Base-by-base conservation (phyloP, 2,797 vertebrate species). In the Petrocephalus schoutedeni region DNA sequence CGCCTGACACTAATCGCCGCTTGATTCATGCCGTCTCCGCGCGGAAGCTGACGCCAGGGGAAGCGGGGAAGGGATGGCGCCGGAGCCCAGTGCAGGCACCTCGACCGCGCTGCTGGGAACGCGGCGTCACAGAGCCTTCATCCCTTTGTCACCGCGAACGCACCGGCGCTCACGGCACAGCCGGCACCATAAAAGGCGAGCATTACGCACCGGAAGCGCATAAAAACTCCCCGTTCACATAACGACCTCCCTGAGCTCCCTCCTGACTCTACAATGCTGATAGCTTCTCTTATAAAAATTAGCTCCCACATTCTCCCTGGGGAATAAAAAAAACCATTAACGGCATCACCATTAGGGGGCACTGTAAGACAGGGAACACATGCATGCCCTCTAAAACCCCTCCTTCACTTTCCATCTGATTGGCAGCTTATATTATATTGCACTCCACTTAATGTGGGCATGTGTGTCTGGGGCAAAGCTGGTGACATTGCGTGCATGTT, bases 281-380 rank as follows among this genome's bases (percentile, higher is more conserved):
- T n/a, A 64, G 85, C 58, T 86, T 23, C 32, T 64, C 85, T 21
- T 32, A 86, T 64, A 49, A 64, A 86, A 64, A 86, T 53, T 53
- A 85, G 85, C 36, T 64, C 57, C n/a, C 57, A 19, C 58, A 64
- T 12, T 45, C 85, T 86, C 57, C 85, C 41, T 5, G 85, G 85
- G 85, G 85, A n/a, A 14, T 23, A 14, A 19, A 45, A 41, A 32
- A 45, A 36, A 41, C 2, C 36, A 49, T 21, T 23, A 64, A 61
- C 36, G 85, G 36, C 19, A 23, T 86, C 57, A 45, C 57, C 85
- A 87, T 77, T 53, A 87, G 87, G 67, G 64, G 32, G 64, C 67
- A 80, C 64, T 36, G 4, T 56, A 87, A 77, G 59, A 23, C 23
- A 53, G 59, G 58, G 41, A 86, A 86, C 85, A 49, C 32, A 21